Conservation (phyloP, 2,113 vertebrate genomes). For the Bostrychus sinensis region DNA sequence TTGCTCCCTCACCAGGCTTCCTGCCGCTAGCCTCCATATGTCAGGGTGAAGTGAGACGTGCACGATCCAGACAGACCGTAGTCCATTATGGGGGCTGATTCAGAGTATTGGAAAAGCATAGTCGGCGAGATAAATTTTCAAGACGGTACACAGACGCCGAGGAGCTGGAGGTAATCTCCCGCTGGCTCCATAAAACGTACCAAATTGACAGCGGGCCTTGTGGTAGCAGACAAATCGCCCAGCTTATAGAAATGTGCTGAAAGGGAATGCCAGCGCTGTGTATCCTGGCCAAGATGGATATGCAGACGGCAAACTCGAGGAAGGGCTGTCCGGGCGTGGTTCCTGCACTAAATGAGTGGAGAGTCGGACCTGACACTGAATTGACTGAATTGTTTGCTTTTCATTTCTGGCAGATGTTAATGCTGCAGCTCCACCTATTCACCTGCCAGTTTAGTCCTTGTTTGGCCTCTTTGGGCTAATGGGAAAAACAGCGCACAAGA, state of each 20-base stretch:
- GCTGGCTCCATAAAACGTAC: slow-evolving; percentile 68
- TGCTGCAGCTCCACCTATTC: slow-evolving; percentile 21
- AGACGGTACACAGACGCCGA: slow-evolving; percentile 43
- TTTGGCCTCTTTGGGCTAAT: slow-evolving; percentile 27
- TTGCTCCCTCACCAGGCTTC: slow-evolving; percentile 10
- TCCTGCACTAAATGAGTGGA: slow-evolving; percentile 41
- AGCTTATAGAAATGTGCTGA: slow-evolving; percentile 71
- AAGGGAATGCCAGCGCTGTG: slow-evolving; percentile 70
- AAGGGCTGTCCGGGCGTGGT: slow-evolving; percentile 58
- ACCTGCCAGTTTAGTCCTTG: slow-evolving; percentile 24
- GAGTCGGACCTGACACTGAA: slow-evolving; percentile 31
- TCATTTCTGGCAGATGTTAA: slow-evolving; percentile 40
- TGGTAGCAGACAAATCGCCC: slow-evolving; percentile 75
- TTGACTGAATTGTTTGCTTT: slow-evolving; percentile 49
- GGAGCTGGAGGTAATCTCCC: slow-evolving; percentile 70
- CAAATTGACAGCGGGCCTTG: slow-evolving; percentile 76
- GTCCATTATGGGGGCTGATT: slow-evolving; percentile 65
- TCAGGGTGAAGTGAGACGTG: slow-evolving; percentile 62
- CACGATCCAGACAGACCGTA: slow-evolving; percentile 36
- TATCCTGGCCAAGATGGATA: slow-evolving; percentile 74
- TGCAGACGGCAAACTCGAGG: slow-evolving; percentile 60
- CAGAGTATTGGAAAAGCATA: slow-evolving; percentile 60
- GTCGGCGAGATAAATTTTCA: slow-evolving; percentile 68
- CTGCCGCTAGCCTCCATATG: slow-evolving; percentile 35
- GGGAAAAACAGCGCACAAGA: not conserved